Base-by-base conservation (phyloP, 2,797 vertebrate genomes). In the Danio tinwini region DNA sequence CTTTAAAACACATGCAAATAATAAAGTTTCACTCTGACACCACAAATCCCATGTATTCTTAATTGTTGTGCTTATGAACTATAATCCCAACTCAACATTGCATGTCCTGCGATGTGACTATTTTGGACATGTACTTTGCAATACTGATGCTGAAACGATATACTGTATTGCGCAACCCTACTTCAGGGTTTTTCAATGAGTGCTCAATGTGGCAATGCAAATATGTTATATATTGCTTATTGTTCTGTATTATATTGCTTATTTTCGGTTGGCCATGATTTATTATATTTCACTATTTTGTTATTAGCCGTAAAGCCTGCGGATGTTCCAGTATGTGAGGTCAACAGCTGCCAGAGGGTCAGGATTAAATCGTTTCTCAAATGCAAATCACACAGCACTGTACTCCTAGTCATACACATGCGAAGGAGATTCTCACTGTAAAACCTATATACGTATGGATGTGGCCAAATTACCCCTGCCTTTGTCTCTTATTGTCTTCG, bases 371-470 rank as follows among this genome's bases (percentile, higher is more conserved):
- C 1, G 44, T 80, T 62, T 61, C 29, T 75, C 52, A 58, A 49
- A 74, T 71, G 79, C 64, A 78, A 78, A 81, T 78, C 44, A 19
- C 4, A 10, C 42, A 3, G 8, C 69, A 4, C 78, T 45, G 59
- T 17, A 73, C 69, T 47, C 10, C 3, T 53, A 45, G 44, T 65
- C 59, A 75, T 76, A 40, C 55, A 50, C 71, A 76, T 82, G 81
- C 50, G 50, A 84, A 81, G 59, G 61, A 55, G 9, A 50, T 40
- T 37, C 69, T 14, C 4, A 68, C 70, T 37, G 61, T 82, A 81
- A 81, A 77, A 55, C 42, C 49, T 44, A 49, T 42, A 74, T 53
- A 78, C 45, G 52, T 74, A 55, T 72, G 64, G 72, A 76, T 45
- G n/a, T 49, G 11, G 21, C 52, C 14, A 42, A 12, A 68, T 74